Conservation (phyloP, 2,113 vertebrate genomes). For the Talpa occidentalis region DNA sequence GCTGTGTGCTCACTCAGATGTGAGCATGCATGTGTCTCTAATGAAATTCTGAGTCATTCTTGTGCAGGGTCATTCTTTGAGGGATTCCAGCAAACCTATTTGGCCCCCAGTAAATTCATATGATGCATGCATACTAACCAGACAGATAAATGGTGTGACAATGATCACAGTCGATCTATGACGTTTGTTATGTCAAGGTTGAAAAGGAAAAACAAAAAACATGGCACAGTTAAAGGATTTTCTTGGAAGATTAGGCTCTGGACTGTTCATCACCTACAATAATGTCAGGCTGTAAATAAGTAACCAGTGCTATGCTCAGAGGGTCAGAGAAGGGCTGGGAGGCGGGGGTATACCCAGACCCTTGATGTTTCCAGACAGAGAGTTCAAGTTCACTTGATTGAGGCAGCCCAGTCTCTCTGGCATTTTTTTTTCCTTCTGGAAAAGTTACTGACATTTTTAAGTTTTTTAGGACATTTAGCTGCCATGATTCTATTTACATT, state of each 20-base stretch:
- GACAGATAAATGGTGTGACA: not conserved
- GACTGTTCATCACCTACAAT: not conserved
- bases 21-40: not conserved
- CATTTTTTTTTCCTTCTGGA: not conserved
- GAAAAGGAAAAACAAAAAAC: not conserved
- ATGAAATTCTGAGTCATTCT: not conserved
- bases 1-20: not conserved
- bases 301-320: not conserved
- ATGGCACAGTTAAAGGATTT: not conserved
- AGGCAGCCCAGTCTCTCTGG: not conserved
- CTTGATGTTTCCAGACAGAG: too few relatives aligned
- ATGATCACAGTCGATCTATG: not conserved
- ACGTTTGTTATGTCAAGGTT: not conserved
- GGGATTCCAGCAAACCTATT: not conserved
- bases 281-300: not conserved
- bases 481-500: not conserved
- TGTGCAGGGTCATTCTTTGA: not conserved
- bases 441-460: not conserved
- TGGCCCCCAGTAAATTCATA: not conserved
- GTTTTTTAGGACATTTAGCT: not conserved
- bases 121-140: rapidly evolving
- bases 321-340: not conserved
- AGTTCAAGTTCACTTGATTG: too few relatives aligned
- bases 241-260: not conserved
- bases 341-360: not conserved